Evolutionary conservation across 1,140 invertebrate species (phyloP), one percentile per base, ranked within the genome.

Genomic region (Ruditapes philippinarum): DNA sequence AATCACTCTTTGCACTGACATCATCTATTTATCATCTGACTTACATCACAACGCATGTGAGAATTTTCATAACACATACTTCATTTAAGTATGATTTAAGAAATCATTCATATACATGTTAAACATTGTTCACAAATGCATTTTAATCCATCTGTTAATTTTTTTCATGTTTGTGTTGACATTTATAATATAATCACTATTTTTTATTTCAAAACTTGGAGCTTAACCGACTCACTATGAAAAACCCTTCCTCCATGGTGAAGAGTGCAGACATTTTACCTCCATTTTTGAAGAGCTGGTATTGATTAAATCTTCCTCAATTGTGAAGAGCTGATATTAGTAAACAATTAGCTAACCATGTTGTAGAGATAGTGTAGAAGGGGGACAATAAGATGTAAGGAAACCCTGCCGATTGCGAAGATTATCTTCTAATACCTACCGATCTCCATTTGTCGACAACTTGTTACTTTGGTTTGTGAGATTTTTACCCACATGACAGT

Each of bases 341-440:
- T 85, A 74, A 85, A 74, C 82, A 85, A 51, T 85, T 73, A 73
- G 80, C 60, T 9, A 4, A 73, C n/a, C 36, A 54, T 0, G 51
- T 45, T 74, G 42, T 45, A 74, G 22, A 85, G 42, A 76, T 76
- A 54, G 33, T 73, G 1, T 9, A 38, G n/a, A 22, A 45, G 28
- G 33, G 33, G 33, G 4, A 73, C 65, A 85, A 73, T 54, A 33
- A 31, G 45, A 85, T 70, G 60, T 51, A 85, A 85, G 45, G 70
- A 45, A 40, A 25, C 82, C 70, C 82, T 28, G 49, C 42, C 14
- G 65, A 85, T 70, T 22, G 31, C 0, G 36, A 14, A 40, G 82
- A 85, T 85, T 85, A 85, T 22, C 36, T 79, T 60, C 28, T 57
- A 79, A 79, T 79, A 79, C 76, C 76, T n/a, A n/a, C n/a, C 76